These are phyloP conservation scores for Synaphobranchus kaupii DNA, from an alignment of 2,797 vertebrate genomes.

Conservation along the genomic window DNA sequence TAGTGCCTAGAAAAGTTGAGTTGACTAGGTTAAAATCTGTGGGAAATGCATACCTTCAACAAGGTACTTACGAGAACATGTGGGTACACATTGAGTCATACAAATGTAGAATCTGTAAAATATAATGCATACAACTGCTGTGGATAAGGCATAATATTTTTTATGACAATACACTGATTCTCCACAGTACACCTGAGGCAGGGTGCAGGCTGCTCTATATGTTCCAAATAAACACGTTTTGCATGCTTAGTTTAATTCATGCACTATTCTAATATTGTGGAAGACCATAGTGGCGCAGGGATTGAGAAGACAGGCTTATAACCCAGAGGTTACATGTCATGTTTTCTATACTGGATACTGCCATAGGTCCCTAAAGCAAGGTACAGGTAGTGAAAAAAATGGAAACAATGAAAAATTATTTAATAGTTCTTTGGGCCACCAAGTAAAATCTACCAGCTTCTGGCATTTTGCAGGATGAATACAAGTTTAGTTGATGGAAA, in stretches of 20 bases:
- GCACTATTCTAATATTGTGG: neutral
- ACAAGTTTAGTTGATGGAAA: neutral
- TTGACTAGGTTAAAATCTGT: neutral
- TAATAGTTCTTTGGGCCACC: too few relatives aligned
- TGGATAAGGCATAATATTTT: neutral
- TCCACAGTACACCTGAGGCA: neutral
- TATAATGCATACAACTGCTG: neutral
- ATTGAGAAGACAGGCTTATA: neutral
- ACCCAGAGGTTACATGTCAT: neutral
- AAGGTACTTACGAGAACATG: neutral
- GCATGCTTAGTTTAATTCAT: neutral
- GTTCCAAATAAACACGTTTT: neutral
- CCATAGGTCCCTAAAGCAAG: neutral
- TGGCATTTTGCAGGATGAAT: neutral
- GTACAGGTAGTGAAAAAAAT: constrained; percentile 2
- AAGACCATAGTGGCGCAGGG: neutral
- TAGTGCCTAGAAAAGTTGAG: neutral
- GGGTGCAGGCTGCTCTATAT: neutral
- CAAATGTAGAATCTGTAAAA: neutral
- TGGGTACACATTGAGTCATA: neutral
- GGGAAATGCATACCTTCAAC: neutral
- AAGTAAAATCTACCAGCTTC: neutral
- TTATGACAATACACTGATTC: neutral
- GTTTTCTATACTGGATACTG: neutral
- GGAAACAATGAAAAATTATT: neutral